Evolutionary conservation across 2,888 invertebrate species (phyloP), one percentile per base, ranked within the genome.

Genomic region (Cheilosia variabilis): DNA sequence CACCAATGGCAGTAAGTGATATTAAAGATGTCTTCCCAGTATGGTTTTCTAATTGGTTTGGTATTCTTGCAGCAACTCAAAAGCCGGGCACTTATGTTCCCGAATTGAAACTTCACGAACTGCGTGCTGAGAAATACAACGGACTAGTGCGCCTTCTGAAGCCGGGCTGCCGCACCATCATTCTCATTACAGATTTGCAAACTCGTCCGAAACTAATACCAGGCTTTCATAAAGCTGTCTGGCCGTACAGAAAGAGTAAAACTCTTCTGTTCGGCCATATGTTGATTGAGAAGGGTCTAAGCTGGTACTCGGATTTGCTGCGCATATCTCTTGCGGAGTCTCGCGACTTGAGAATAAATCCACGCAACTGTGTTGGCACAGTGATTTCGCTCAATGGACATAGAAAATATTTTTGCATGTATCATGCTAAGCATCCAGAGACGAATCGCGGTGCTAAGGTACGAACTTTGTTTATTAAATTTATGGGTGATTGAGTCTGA

Each of bases 381-480:
- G 99, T 99, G 79, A 93, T 99, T 58, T 96, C 98, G 1, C 93
- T 99, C 87, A 99, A 99, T 93, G 99, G 99, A 27, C 97, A 98
- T 93, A 94, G 99, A 87, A 98, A 98, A 93, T 99, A 99, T 94
- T 99, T 98, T 93, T 99, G 98, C 92, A 98, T 99, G 94, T 99
- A 98, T 93, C 99, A 99, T 93, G 98, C 98, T 76, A 98, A 97
- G 93, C 98, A 98, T 92, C 97, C 97, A 1, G 98, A 97, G 93
- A 94, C 94, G 79, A 93, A 94, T 87, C 94, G 94, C 89, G 95
- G 95, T 57, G 94, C 94, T 69, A 96, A 95, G 94, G 95, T 95
- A 91, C 87, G 87, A 13, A 9, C 19, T 50, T 17, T 19, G 1
- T 19, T 15, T 31, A 19, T 53, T 55, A 4, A 13, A 22, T 55